Base-by-base conservation (phyloP, 2,797 vertebrate species). In the Acrossocheilus fasciatus region DNA sequence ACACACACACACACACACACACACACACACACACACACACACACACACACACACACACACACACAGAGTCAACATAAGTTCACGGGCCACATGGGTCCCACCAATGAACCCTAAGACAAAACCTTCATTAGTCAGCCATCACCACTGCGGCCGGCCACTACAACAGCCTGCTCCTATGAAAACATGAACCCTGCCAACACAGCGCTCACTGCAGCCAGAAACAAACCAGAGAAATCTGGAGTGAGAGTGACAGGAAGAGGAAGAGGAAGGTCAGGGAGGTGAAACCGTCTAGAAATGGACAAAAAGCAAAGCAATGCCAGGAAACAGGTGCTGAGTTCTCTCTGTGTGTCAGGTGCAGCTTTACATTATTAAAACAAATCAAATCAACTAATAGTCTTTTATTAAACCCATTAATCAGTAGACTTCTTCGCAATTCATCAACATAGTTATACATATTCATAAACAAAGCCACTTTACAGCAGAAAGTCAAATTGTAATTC, bases 291-390 rank as follows among this genome's bases (percentile, higher is more conserved):
- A 87, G 50, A 43, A 73, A 68, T 30, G 70, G 47, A 81, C 87
- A 57, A 34, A 72, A 64, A 62, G 26, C 73, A 74, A 70, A 36
- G 83, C 83, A 88, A 89, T 80, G 89, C 77, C 83, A 93, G 93
- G 93, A 94, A 94, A 92, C 93, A 93, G 92, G 92, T 94, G 93
- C 89, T 92, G 68, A 81, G 39, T 14, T 69, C 66, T 76, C 52
- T 8, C 36, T 1, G 34, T 7, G 80, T 86, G 89, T 92, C 91
- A 92, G 92, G 91, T 92, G 91, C 57, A 57, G 23, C 20, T 36
- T 36, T 4, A 57, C 7, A 57, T 57, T 57, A 23, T 20, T 20
- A 57, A 20, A 57, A 57, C 20, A 2, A 57, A 26, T 26, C 23
- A 20, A 57, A 9, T 57, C 1, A 20, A 57, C 2, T 23, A 20